Evolutionary conservation across 2,888 invertebrate genomes (phyloP).

Genomic region (Drosophila prolongata): DNA sequence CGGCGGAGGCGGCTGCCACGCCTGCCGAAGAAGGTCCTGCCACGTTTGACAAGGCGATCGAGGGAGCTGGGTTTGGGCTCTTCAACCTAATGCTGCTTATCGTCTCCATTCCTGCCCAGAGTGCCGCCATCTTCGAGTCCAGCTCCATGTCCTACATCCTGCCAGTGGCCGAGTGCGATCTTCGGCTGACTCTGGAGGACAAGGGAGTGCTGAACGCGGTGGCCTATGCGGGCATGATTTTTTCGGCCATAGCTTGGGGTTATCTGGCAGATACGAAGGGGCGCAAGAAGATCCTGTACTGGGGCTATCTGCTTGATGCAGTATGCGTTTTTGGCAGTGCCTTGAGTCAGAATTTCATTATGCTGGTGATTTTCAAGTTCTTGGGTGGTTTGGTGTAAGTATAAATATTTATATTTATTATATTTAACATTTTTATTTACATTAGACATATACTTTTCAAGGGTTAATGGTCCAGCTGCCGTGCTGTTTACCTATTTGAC

Average conservation of each 20-base stretch:
- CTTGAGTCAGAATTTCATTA: conserved; percentile 88
- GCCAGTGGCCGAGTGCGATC: conserved; percentile 90
- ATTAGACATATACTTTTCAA: conserved; percentile 61
- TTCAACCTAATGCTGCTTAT: conserved; percentile 88
- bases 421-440: neutral
- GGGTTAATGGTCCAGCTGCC: conserved; percentile 90
- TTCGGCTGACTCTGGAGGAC: conserved; percentile 88
- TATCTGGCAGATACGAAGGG: conserved; percentile 91
- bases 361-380: conserved; percentile 90
- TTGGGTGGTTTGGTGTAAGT: conserved; percentile 91
- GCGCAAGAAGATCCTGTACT: conserved; percentile 88
- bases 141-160: conserved; percentile 90
- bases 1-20: conserved; percentile 6
- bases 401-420: neutral
- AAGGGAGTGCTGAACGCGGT: conserved; percentile 90
- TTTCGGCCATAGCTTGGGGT: conserved; percentile 91
- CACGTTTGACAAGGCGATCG: conserved; percentile 90
- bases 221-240: conserved; percentile 92
- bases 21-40: conserved; percentile 81
- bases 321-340: conserved; percentile 88
- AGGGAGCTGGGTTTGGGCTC: conserved; percentile 88
- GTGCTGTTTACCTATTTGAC: conserved; percentile 90
- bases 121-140: conserved; percentile 89
- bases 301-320: conserved; percentile 88
- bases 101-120: conserved; percentile 87